Percentiles rank a stretch among this genome's conserved stretches.
These are phyloP conservation scores for Platichthys flesus DNA, from an alignment of 2,113 vertebrate genomes.

Conservation along the genomic window DNA sequence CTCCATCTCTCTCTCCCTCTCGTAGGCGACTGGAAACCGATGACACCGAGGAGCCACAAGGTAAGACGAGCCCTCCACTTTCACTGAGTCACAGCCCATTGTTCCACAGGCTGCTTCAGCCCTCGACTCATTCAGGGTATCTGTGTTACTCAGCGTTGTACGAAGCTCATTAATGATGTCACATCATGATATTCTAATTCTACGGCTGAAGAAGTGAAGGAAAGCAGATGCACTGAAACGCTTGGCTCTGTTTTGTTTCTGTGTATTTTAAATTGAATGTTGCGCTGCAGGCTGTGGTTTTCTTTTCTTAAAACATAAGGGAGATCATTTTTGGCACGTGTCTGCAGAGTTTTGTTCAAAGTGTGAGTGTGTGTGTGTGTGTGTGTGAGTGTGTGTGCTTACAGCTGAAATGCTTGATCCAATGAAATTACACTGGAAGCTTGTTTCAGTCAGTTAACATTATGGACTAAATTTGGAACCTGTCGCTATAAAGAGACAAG, in stretches of 20 bases:
- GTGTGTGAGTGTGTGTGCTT: background rate
- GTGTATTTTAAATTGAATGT: slow-evolving; percentile 9
- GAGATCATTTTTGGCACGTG: slow-evolving; percentile 21
- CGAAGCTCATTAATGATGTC: slow-evolving; percentile 55
- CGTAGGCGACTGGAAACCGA: slow-evolving; percentile 73
- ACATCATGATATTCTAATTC: slow-evolving; percentile 37
- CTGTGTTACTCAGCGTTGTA: slow-evolving; percentile 34
- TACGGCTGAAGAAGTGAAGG: slow-evolving; percentile 10
- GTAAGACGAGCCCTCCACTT: slow-evolving; percentile 77
- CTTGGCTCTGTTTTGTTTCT: slow-evolving; percentile 18
- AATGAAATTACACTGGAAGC: background rate
- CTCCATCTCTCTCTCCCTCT: slow-evolving; percentile 24
- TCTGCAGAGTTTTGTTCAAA: too few species aligned
- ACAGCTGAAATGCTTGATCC: slow-evolving; percentile 10
- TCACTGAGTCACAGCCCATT: slow-evolving; percentile 56
- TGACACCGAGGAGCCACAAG: slow-evolving; percentile 72
- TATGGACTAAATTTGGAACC: slow-evolving; percentile 14
- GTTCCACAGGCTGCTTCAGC: slow-evolving; percentile 39
- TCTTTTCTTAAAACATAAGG: background rate
- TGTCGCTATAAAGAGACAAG: slow-evolving; percentile 1
- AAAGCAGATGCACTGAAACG: slow-evolving; percentile 8
- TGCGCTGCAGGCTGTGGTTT: slow-evolving; percentile 14
- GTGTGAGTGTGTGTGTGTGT: background rate
- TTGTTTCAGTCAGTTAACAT: background rate
- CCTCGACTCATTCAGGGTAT: slow-evolving; percentile 25